A percentile compares a stretch with the other conserved stretches of the same genome.
phyloP scores from a whole-genome alignment of 2,113 vertebrate genomes.

The Loxodonta africana region DNA sequence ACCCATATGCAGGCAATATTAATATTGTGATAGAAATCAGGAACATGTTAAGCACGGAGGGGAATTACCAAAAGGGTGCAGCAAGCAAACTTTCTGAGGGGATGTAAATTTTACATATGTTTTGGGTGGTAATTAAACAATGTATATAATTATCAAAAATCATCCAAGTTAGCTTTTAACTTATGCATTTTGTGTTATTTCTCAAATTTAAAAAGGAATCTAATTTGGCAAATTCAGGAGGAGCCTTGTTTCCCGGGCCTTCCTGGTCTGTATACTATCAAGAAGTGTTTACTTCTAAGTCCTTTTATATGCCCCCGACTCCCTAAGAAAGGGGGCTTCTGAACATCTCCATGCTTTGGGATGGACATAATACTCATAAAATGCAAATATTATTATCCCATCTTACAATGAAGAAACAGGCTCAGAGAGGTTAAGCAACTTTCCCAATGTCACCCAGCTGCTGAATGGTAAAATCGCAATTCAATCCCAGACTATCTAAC shows the following conservation, averaged over 20 bases:
- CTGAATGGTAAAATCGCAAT: background rate
- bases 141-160: background rate
- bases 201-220: background rate
- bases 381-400: background rate
- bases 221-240: background rate
- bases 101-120: background rate
- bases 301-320: background rate
- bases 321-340: background rate
- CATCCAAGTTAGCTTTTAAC: background rate
- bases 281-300: background rate
- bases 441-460: background rate
- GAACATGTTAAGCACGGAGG: background rate
- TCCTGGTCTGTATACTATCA: background rate
- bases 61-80: background rate
- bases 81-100: background rate
- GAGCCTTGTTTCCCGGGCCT: background rate
- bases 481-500: background rate
- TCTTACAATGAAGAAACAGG: background rate
- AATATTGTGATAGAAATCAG: background rate
- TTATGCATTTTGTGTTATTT: background rate
- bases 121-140: background rate
- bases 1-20: background rate
- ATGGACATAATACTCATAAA: background rate
- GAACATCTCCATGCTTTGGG: background rate
- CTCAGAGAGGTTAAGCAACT: background rate